Conservation (phyloP, 2,797 vertebrate species). For the Paramormyrops hopkinsi region DNA sequence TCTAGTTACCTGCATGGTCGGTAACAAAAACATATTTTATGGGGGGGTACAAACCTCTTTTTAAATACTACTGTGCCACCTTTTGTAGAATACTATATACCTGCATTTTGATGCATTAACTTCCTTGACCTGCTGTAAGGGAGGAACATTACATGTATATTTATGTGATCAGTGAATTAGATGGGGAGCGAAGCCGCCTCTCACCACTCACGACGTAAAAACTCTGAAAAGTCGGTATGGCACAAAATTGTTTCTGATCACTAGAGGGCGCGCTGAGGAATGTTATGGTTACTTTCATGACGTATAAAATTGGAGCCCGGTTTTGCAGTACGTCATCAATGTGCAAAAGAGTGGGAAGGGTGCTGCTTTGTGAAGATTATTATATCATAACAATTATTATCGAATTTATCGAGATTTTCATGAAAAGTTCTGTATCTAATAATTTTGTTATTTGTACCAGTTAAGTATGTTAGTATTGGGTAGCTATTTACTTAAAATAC, state of each 20-base stretch:
- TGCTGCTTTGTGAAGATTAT: background rate
- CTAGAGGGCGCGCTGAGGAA: background rate
- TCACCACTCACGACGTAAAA: background rate
- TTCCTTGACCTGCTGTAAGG: background rate
- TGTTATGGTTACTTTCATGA: background rate
- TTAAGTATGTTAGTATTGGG: background rate
- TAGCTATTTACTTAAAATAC: background rate
- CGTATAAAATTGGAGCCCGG: background rate
- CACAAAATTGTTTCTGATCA: background rate
- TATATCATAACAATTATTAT: background rate
- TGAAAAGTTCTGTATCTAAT: background rate
- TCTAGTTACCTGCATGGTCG: background rate
- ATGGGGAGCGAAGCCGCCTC: background rate
- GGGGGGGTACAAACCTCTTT: background rate
- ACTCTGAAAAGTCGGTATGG: background rate
- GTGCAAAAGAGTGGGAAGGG: background rate
- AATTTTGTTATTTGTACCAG: background rate
- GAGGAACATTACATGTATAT: background rate
- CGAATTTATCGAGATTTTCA: background rate
- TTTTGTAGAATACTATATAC: background rate
- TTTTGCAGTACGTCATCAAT: constrained; percentile 10
- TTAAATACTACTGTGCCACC: background rate
- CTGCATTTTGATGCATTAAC: background rate
- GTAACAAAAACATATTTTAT: background rate
- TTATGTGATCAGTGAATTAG: background rate